phyloP scores from a whole-genome alignment of 2,113 vertebrate genomes.

The Spheniscus mendiculus region DNA sequence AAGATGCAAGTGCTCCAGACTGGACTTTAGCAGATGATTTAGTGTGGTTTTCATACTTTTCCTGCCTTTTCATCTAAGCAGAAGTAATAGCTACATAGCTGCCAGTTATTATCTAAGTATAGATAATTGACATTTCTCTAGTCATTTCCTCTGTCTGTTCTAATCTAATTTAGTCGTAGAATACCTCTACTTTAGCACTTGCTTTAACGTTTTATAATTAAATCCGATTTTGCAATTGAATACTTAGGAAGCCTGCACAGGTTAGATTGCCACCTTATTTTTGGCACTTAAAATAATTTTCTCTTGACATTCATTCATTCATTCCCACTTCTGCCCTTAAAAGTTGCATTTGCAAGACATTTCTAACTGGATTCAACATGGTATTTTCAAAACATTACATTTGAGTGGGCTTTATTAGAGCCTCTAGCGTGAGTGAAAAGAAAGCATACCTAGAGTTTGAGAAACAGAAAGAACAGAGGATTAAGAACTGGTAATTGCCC shows the following conservation, averaged over 20 bases:
- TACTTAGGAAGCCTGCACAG: neutral
- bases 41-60: neutral
- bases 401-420: neutral
- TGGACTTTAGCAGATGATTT: neutral
- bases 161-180: neutral
- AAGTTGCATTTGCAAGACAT: neutral
- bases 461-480: neutral
- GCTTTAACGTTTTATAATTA: conserved; percentile 3
- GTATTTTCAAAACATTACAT: neutral
- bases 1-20: neutral
- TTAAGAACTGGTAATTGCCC: neutral
- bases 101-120: neutral
- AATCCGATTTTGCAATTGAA: conserved; percentile 10
- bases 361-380: neutral
- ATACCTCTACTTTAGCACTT: neutral
- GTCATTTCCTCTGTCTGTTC: neutral
- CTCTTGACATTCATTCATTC: neutral
- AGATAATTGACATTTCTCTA: conserved; percentile 3
- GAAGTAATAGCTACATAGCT: neutral
- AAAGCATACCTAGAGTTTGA: neutral
- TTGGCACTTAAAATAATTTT: neutral
- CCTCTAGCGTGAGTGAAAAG: neutral
- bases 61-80: neutral
- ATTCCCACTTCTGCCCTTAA: neutral
- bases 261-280: neutral